Base-by-base conservation (phyloP, 2,797 vertebrate species). In the Eleutherodactylus coqui region DNA sequence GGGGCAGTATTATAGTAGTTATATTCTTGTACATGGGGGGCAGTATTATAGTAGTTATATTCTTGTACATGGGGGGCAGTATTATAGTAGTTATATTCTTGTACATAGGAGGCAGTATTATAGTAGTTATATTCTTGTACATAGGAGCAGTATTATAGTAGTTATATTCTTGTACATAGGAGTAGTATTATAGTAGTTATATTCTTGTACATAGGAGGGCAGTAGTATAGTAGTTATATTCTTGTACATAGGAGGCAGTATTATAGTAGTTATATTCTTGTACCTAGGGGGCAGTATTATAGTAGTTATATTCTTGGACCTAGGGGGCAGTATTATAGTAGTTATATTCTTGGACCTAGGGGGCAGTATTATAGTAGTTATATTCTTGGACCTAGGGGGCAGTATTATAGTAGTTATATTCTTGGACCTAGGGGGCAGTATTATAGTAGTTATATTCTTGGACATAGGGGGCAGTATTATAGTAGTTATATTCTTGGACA, bases 61-160 rank as follows among this genome's bases (percentile, higher is more conserved):
- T 38, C 34, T 38, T 69, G 34, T 69, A 69, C 6, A 69, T 69
- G 38, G 64, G 64, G n/a, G 1, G 64, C 34, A 69, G 64, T 69
- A 69, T 69, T 69, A 69, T 64, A 69, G 64, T 38, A 38, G 64
- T 69, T 38, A 69, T 69, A 69, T 69, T 69, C 19, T 69, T 69
- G 64, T 69, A 69, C 14, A 60, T 69, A 69, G 60, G 64, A 21
- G 64, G 62, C 14, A 32, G 29, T 32, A 34, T 67, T 34, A 67
- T 67, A 67, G 62, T 34, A 67, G 62, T 67, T 67, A 67, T 67
- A 67, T 34, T 67, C 62, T 34, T 67, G 62, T 67, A 67, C 5
- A 67, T 67, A 67, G 29, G 29, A 19, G 62, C 29, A 67, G 62
- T 67, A 67, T 67, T 67, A 67, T 34, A 67, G 62, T 67, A 67